Evolutionary conservation across 1,140 invertebrate species (phyloP), one percentile per base, ranked within the genome.

Genomic region (Pachypeltis micranthus): DNA sequence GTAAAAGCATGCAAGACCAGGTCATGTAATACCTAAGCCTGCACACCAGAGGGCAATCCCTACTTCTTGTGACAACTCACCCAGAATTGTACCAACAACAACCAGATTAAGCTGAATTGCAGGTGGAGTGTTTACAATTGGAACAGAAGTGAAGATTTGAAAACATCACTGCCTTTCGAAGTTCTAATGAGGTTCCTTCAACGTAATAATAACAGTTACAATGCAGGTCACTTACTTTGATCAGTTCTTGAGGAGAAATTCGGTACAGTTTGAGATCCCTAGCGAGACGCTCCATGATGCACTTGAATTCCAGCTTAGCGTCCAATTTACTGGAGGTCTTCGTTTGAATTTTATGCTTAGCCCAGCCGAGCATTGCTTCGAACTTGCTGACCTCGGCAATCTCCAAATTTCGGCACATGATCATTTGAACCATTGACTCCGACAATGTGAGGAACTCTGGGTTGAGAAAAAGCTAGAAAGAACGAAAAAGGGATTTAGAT

Each of bases 381-480:
- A 96, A 96, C 74, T 95, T 96, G 16, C 84, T 80, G n/a, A 94
- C 86, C 74, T 96, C 93, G 0, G 87, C 83, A 16, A 93, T 85
- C 69, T 91, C 87, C 51, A 93, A 78, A 70, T 88, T 86, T 65
- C 83, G 81, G 72, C 85, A 88, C 88, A 96, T 92, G 63, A 95
- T 92, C 65, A 71, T 71, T 34, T 72, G 70, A 0, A 96, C 90
- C 90, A 95, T 93, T 0, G 90, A 93, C 71, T 95, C 92, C 61
- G 90, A 93, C 1, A 95, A 80, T 34, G 85, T 86, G 0, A 93
- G 76, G 70, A 93, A 96, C 69, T 94, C 90, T 0, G 82, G 74
- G 29, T 81, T 85, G 66, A 88, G 84, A 73, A 95, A 94, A 21
- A 95, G 76, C 68, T 90, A 81, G 64, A 65, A 67, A 67, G 16